These are phyloP conservation scores for Cheilosia pagana DNA, from an alignment of 2,888 invertebrate species.

Conservation along the genomic window DNA sequence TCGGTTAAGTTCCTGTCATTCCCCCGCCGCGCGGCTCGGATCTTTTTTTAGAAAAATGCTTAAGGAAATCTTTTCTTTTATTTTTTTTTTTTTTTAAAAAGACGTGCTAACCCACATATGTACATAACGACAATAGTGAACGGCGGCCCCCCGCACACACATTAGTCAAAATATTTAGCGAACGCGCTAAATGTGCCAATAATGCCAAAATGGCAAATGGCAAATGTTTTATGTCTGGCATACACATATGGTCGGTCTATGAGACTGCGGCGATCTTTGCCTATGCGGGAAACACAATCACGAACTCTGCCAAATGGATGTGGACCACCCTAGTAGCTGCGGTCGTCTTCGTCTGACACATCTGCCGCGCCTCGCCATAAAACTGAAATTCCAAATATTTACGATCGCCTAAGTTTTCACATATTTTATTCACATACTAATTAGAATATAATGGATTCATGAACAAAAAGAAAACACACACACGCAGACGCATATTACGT, in stretches of 20 bases:
- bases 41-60: slow-evolving; percentile 18
- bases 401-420: slow-evolving; percentile 64
- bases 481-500: slow-evolving; percentile 6
- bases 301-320: slow-evolving; percentile 43
- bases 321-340: slow-evolving; percentile 61
- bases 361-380: slow-evolving; percentile 36
- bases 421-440: slow-evolving; percentile 64
- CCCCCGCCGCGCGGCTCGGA: background rate
- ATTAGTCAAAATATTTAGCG: slow-evolving; percentile 71
- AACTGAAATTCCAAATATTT: slow-evolving; percentile 59
- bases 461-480: slow-evolving; percentile 1
- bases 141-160: slow-evolving; percentile 40
- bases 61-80: background rate
- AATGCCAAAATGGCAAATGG: slow-evolving; percentile 29
- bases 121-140: slow-evolving; percentile 39
- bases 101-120: slow-evolving; percentile 29
- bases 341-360: slow-evolving; percentile 42
- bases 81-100: background rate
- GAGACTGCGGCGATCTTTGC: slow-evolving; percentile 36
- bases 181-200: slow-evolving; percentile 42
- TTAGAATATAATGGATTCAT: slow-evolving; percentile 64
- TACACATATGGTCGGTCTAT: slow-evolving; percentile 60
- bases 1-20: slow-evolving; percentile 22
- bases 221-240: slow-evolving; percentile 47
- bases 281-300: slow-evolving; percentile 55